phyloP scores from a whole-genome alignment of 2,797 vertebrate genomes.

The Tangara arthus region DNA sequence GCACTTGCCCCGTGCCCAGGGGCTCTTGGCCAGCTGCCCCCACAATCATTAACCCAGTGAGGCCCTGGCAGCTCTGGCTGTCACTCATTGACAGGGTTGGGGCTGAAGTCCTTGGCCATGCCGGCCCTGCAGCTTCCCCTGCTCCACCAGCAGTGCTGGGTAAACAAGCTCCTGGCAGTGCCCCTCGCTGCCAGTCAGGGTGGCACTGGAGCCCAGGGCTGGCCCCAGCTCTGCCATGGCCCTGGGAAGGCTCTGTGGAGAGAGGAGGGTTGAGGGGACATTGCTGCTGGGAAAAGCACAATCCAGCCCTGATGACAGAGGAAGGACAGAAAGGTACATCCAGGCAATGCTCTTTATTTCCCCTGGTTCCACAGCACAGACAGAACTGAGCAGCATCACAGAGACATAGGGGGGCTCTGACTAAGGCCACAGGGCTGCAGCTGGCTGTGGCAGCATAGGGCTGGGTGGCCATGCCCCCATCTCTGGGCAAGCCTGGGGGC shows the following conservation, averaged over 20 bases:
- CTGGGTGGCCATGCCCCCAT: background rate
- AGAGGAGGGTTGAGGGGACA: background rate
- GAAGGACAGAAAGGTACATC: background rate
- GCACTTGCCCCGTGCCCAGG: background rate
- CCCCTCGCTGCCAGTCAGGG: background rate
- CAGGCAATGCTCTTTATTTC: constrained; percentile 64
- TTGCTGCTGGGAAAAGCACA: background rate
- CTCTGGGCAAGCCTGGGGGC: background rate
- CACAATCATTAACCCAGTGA: constrained; percentile 71
- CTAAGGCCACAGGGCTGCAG: background rate
- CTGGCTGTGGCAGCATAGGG: background rate
- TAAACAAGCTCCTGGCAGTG: constrained; percentile 22
- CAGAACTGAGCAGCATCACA: constrained; percentile 26
- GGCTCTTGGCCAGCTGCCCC: background rate
- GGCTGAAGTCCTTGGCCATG: constrained; percentile 52
- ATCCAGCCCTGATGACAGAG: fast-evolving
- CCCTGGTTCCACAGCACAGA: constrained; percentile 49
- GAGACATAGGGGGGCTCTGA: background rate
- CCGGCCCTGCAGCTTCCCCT: background rate
- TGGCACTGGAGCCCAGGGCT: background rate
- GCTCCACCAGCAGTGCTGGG: background rate
- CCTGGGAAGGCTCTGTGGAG: fast-evolving
- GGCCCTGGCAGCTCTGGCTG: constrained; percentile 27
- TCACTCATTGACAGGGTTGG: constrained; percentile 70
- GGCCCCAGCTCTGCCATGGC: background rate